Percentiles rank a stretch among this genome's conserved stretches.
phyloP scores from a whole-genome alignment of 2,113 vertebrate genomes.

The Pangasianodon gigas region DNA sequence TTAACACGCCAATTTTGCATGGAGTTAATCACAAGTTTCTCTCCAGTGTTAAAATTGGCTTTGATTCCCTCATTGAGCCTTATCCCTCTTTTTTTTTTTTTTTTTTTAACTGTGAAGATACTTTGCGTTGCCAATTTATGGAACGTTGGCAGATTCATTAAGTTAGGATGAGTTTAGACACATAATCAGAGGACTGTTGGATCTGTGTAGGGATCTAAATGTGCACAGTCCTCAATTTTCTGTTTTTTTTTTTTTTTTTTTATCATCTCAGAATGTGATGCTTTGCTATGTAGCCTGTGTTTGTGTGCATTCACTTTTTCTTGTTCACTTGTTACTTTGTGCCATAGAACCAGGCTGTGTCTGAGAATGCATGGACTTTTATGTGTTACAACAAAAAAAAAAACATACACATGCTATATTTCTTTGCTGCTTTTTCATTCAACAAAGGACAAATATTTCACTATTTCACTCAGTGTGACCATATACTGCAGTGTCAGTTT shows the following conservation, averaged over 20 bases:
- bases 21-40: constrained; percentile 52
- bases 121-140: constrained; percentile 54
- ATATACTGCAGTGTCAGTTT: background rate
- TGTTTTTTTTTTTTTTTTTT: constrained; percentile 1
- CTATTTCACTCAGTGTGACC: background rate
- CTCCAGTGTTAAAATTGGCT: constrained; percentile 56
- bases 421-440: constrained; percentile 21
- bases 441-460: background rate
- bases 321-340: constrained; percentile 40
- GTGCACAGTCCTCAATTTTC: constrained; percentile 31
- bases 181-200: constrained; percentile 50
- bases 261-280: constrained; percentile 20
- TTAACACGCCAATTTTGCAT: constrained; percentile 51
- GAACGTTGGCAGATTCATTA: constrained; percentile 51
- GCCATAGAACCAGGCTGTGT: constrained; percentile 46
- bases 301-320: constrained; percentile 37
- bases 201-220: constrained; percentile 40
- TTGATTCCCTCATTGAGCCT: constrained; percentile 49
- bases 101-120: constrained; percentile 57
- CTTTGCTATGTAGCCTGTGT: constrained; percentile 47
- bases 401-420: constrained; percentile 10
- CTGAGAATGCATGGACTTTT: constrained; percentile 28
- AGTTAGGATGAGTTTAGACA: constrained; percentile 49
- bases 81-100: constrained; percentile 43
- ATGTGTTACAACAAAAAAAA: constrained; percentile 20